Percentiles rank a stretch among this genome's conserved stretches.
These are phyloP conservation scores for Malurus elegans DNA, from an alignment of 2,113 vertebrate genomes.

Conservation along the genomic window DNA sequence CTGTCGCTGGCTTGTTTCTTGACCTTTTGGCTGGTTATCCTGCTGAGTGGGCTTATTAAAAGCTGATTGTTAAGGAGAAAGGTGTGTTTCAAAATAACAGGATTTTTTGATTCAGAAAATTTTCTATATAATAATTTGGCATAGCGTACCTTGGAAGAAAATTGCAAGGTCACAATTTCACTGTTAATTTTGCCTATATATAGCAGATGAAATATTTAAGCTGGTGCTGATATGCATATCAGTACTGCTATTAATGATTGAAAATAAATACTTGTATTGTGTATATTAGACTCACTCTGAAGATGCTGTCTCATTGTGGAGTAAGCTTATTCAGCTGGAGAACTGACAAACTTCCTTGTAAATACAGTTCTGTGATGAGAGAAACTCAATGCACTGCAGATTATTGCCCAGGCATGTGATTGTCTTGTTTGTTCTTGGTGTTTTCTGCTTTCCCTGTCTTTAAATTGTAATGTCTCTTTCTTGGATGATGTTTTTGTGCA, in stretches of 20 bases:
- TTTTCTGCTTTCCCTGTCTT: not conserved
- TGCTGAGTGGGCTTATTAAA: not conserved
- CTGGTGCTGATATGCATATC: not conserved
- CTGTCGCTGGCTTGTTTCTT: not conserved
- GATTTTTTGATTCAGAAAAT: not conserved
- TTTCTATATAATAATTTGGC: not conserved
- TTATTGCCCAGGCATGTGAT: not conserved
- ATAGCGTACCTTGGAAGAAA: not conserved
- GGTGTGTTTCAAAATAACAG: not conserved
- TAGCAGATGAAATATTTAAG: not conserved
- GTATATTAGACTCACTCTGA: not conserved
- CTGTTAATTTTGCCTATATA: not conserved
- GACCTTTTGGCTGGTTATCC: not conserved
- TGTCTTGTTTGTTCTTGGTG: not conserved
- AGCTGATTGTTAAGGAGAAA: not conserved
- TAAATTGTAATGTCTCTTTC: not conserved
- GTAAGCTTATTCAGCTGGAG: not conserved
- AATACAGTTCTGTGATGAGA: not conserved
- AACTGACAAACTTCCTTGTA: not conserved
- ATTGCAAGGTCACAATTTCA: not conserved
- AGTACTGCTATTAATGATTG: not conserved
- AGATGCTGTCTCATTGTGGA: not conserved
- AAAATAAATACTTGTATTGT: not conserved
- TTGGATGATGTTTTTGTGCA: not conserved
- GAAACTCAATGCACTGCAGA: not conserved